Conservation (phyloP, 2,888 invertebrate species). For the Oligia latruncula region DNA sequence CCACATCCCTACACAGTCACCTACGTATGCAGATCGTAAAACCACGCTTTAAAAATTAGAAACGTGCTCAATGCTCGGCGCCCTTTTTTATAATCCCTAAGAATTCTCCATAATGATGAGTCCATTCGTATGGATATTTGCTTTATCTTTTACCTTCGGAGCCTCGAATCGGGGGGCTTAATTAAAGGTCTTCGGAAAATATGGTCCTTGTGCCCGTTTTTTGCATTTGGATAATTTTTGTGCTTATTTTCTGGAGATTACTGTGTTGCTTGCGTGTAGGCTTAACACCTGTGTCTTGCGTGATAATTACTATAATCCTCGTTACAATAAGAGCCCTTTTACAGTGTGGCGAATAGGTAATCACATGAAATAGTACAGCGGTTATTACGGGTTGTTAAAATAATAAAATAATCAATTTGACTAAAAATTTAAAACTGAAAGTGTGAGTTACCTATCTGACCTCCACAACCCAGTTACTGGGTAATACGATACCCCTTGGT, state of each 20-base stretch:
- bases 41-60: conserved; percentile 85
- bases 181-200: conserved; percentile 65
- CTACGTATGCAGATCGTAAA: conserved; percentile 84
- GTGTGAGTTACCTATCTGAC: too few relatives aligned
- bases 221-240: conserved; percentile 26
- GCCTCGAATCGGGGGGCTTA: conserved; percentile 55
- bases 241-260: conserved; percentile 26
- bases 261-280: not conserved
- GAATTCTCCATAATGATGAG: conserved; percentile 85
- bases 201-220: conserved; percentile 47
- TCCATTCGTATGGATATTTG: conserved; percentile 83
- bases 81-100: conserved; percentile 88
- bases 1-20: conserved; percentile 69
- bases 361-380: too few relatives aligned
- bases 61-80: conserved; percentile 74
- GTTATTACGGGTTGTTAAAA: too few relatives aligned
- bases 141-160: conserved; percentile 78
- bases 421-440: too few relatives aligned
- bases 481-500: too few relatives aligned
- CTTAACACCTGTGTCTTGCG: conserved; percentile 27
- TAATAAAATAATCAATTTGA: too few relatives aligned
- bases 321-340: not conserved
- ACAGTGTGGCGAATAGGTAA: too few relatives aligned
- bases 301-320: not conserved
- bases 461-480: too few relatives aligned